These are phyloP conservation scores for Cherax destructor DNA, from an alignment of 1,140 invertebrate species.

Conservation along the genomic window DNA sequence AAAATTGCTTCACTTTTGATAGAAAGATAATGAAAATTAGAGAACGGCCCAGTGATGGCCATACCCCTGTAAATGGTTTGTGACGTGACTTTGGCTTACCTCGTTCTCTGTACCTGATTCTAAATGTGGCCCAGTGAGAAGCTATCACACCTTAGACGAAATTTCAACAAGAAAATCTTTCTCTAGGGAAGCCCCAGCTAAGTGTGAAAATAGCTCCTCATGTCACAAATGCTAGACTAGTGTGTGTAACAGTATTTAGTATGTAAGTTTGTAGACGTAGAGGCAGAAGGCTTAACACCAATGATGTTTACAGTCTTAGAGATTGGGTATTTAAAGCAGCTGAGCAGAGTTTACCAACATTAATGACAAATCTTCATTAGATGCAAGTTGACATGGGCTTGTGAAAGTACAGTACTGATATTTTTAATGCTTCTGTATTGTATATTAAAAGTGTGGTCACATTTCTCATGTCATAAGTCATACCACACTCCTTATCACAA, in stretches of 20 bases:
- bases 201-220: constrained; percentile 8
- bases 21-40: not conserved
- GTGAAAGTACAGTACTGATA: not conserved
- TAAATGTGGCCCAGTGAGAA: constrained; percentile 26
- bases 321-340: constrained; percentile 23
- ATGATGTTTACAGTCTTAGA: not conserved
- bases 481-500: not conserved
- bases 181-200: not conserved
- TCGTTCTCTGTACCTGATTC: constrained; percentile 50
- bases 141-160: constrained; percentile 3
- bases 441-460: not conserved
- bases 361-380: not conserved
- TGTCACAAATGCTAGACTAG: constrained; percentile 39
- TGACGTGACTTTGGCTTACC: constrained; percentile 49
- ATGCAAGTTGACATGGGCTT: not conserved
- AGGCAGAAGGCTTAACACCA: constrained; percentile 12
- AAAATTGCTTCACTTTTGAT: not conserved
- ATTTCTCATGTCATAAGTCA: not conserved
- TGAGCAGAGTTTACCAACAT: constrained; percentile 30
- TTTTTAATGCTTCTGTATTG: not conserved
- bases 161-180: not conserved
- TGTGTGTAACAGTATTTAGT: constrained; percentile 41
- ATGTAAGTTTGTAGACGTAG: constrained; percentile 35
- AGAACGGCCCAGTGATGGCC: constrained; percentile 3
- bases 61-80: constrained; percentile 14